Base-by-base conservation (phyloP, 2,797 vertebrate genomes). In the Acrocephalus scirpaceus region DNA sequence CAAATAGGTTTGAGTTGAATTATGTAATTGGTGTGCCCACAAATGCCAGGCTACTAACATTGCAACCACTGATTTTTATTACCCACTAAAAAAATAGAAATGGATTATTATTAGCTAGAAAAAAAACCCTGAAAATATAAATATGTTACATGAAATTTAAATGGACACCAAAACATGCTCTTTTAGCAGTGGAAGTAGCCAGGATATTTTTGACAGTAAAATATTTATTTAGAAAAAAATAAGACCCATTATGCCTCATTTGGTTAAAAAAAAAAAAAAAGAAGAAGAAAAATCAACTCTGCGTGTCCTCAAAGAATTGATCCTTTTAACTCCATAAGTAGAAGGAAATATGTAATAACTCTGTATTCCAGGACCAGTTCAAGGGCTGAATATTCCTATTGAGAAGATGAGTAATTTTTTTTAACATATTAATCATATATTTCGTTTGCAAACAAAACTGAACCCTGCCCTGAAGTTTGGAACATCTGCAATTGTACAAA, bases 401-500 rank as follows among this genome's bases (percentile, higher is more conserved):
- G 51, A 77, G 25, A 34, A 82, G 48, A 76, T 29, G 20, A 36
- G 10, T 42, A 21, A 11, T 50, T 42, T 42, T 64, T 85, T 53
- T 32, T 5, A 13, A 38, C 14, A 18, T 48, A 76, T 30, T 83
- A 80, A 81, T 64, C 2, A 57, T n/a, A 25, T 70, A 81, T 75
- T 92, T 87, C 3, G 65, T 82, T 92, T 91, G 50, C 53, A 93
- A 94, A 82, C 64, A 45, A 73, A 92, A 84, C 29, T 27, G 47
- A 87, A 40, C 32, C 7, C 36, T 87, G 62, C 32, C 53, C 64
- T 71, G 56, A 65, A 90, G 86, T 86, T 61, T 47, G 65, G 76
- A 88, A 90, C 95, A 96, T 95, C 93, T 96, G 89, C 92, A 91
- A 26, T 64, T 76, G 79, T 30, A 76, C 64, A 74, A 83, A 88